Evolutionary conservation across 2,113 vertebrate genomes (phyloP).

Genomic region (Sprattus sprattus): DNA sequence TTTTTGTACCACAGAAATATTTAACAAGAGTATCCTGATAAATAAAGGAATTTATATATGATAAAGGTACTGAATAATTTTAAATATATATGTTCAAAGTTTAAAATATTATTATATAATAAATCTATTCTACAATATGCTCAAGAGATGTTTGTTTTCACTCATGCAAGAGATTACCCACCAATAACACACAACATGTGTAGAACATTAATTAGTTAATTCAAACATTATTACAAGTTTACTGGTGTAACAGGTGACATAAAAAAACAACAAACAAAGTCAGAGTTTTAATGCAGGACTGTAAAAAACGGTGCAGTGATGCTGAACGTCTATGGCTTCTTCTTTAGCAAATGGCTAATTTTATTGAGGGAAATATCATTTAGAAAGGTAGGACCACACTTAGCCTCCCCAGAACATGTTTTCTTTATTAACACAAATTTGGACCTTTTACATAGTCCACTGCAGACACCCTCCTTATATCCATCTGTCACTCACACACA

Average conservation of each 20-base stretch:
- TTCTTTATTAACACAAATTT: background rate
- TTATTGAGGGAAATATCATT: background rate
- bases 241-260: background rate
- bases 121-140: conserved; percentile 72
- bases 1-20: conserved; percentile 47
- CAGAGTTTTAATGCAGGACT: background rate
- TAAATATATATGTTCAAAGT: conserved; percentile 51
- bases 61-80: conserved; percentile 23
- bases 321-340: background rate
- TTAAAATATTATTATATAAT: conserved; percentile 58
- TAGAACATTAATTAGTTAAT: background rate
- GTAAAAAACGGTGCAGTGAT: background rate
- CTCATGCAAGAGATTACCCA: background rate
- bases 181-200: background rate
- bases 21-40: conserved; percentile 35
- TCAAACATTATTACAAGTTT: conserved; percentile 1
- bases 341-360: background rate
- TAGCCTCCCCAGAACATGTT: background rate
- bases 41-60: conserved; percentile 20
- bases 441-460: background rate
- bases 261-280: background rate
- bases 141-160: background rate
- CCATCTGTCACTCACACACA: background rate
- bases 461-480: background rate
- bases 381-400: background rate